Evolutionary conservation across 1,140 invertebrate genomes (phyloP).

Genomic region (Diplogasteroides magnus): DNA sequence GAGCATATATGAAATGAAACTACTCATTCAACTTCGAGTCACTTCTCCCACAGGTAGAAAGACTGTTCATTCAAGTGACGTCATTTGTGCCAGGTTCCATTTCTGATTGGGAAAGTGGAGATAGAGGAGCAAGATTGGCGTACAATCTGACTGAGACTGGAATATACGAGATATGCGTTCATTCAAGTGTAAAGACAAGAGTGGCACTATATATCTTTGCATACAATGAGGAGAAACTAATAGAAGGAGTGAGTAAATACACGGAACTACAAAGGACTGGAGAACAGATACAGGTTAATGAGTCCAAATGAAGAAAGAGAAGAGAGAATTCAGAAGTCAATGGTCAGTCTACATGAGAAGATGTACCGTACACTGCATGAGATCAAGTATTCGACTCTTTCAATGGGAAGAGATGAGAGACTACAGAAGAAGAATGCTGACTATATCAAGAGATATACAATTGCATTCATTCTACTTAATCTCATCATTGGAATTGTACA

Average conservation of each 20-base stretch:
- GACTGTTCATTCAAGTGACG: no score
- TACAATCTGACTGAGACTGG: slow-evolving; percentile 16
- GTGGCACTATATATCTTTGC: neutral
- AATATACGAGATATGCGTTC: slow-evolving; percentile 16
- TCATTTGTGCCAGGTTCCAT: neutral
- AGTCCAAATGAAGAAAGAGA: no score
- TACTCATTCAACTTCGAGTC: neutral
- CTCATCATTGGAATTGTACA: neutral
- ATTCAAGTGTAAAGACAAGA: neutral
- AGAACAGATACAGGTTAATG: neutral
- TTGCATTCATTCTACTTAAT: neutral
- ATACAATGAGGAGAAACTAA: neutral
- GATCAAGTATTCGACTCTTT: neutral
- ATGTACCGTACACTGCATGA: neutral
- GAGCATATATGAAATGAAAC: no score
- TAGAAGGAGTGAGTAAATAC: neutral
- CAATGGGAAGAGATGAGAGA: neutral
- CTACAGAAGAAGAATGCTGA: neutral
- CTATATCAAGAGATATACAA: neutral
- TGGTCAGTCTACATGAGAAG: neutral
- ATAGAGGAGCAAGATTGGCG: slow-evolving; percentile 5
- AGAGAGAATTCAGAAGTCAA: neutral
- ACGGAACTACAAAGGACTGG: neutral
- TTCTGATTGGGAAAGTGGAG: slow-evolving; percentile 17
- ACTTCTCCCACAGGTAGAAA: neutral